Evolutionary conservation across 2,888 invertebrate genomes (phyloP).

Genomic region (Dilophus febrilis): DNA sequence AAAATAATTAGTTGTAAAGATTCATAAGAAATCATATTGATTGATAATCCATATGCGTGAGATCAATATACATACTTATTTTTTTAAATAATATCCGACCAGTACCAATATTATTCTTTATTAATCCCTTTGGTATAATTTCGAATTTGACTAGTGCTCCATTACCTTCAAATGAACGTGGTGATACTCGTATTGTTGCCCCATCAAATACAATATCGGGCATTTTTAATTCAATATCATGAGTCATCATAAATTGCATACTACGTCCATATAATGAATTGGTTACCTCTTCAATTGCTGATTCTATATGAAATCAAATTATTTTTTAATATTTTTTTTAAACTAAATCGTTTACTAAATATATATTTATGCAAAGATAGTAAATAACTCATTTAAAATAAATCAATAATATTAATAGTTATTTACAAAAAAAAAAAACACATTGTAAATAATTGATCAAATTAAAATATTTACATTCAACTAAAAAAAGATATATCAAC

Average conservation of each 20-base stretch:
- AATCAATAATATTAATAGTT: no score
- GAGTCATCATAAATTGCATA: slow-evolving; percentile 56
- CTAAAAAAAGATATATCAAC: no score
- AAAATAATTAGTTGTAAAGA: background rate
- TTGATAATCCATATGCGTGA: background rate
- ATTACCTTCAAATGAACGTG: slow-evolving; percentile 49
- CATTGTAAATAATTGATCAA: no score
- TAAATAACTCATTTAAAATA: no score
- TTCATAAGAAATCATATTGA: background rate
- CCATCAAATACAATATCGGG: slow-evolving; percentile 60
- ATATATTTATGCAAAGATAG: no score
- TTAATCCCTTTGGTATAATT: slow-evolving; percentile 36
- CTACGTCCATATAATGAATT: slow-evolving; percentile 52
- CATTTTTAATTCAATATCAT: slow-evolving; percentile 53
- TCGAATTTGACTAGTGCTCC: slow-evolving; percentile 62
- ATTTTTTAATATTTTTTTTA: no score
- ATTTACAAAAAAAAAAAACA: no score
- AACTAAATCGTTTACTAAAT: no score
- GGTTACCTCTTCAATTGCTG: slow-evolving; percentile 60
- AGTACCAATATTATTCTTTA: slow-evolving; percentile 27
- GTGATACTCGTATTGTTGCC: slow-evolving; percentile 54
- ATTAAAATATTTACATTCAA: no score
- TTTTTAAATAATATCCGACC: slow-evolving; percentile 52
- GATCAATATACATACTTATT: slow-evolving; percentile 39
- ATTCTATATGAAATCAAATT: no score